Evolutionary conservation across 2,888 invertebrate species (phyloP).

Genomic region (Alitta virens): DNA sequence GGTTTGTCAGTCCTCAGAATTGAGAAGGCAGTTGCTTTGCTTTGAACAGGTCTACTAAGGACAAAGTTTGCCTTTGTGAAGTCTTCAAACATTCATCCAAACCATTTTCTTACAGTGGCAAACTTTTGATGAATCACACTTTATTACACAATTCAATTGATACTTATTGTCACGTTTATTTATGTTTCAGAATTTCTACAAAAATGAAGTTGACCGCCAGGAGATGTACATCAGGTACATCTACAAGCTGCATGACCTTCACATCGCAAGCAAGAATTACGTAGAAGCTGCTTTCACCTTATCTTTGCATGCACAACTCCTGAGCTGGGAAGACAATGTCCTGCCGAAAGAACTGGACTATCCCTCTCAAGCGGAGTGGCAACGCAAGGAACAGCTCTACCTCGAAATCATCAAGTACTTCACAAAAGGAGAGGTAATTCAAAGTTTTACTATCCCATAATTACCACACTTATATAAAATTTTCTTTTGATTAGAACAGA

Average conservation of each 20-base stretch:
- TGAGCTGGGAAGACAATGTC: slow-evolving; percentile 67
- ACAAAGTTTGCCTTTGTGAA: no score
- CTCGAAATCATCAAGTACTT: slow-evolving; percentile 87
- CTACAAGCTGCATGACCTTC: slow-evolving; percentile 89
- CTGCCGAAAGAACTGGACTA: slow-evolving; percentile 59
- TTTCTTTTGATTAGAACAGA: no score
- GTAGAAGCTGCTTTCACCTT: slow-evolving; percentile 94
- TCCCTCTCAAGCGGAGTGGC: slow-evolving; percentile 80
- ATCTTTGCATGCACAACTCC: slow-evolving; percentile 86
- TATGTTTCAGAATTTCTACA: slow-evolving; percentile 80
- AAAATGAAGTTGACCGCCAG: slow-evolving; percentile 89
- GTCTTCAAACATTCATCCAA: no score
- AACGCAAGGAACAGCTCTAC: slow-evolving; percentile 83
- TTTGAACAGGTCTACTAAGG: no score
- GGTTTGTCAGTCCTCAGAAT: no score
- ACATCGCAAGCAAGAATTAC: slow-evolving; percentile 86
- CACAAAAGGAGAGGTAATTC: slow-evolving; percentile 81
- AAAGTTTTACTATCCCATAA: no score
- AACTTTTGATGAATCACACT: no score
- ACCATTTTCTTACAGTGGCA: no score
- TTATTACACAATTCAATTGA: no score
- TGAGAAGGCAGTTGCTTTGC: no score
- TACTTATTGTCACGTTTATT: no score
- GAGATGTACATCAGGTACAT: slow-evolving; percentile 96
- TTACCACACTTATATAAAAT: no score